These are phyloP conservation scores for Brenthis daphne DNA, from an alignment of 2,888 invertebrate species.

Conservation along the genomic window DNA sequence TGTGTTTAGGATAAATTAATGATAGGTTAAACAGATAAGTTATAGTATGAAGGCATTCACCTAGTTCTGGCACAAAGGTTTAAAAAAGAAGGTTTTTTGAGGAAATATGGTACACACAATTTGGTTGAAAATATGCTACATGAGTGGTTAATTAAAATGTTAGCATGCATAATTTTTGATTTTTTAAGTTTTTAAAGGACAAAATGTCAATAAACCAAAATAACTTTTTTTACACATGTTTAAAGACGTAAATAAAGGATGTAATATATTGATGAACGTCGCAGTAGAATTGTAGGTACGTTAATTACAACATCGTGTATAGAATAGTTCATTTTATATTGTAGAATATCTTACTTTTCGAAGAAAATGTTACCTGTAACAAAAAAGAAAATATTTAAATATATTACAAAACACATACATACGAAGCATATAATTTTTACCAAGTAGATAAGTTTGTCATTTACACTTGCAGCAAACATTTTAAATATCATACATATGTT, in stretches of 20 bases:
- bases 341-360: background rate
- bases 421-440: too few relatives aligned
- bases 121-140: too few relatives aligned
- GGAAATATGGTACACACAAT: background rate
- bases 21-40: background rate
- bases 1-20: background rate
- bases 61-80: background rate
- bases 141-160: background rate
- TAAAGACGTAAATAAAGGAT: too few relatives aligned
- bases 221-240: too few relatives aligned
- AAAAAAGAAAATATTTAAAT: conserved; percentile 12
- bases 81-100: background rate
- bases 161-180: background rate
- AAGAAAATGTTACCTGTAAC: conserved; percentile 31
- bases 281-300: too few relatives aligned
- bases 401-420: too few relatives aligned
- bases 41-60: conserved; percentile 1
- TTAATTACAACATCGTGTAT: too few relatives aligned
- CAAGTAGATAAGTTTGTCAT: too few relatives aligned
- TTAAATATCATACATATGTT: too few relatives aligned
- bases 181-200: background rate
- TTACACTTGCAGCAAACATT: too few relatives aligned
- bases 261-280: too few relatives aligned
- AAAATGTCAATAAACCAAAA: background rate
- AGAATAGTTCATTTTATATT: too few relatives aligned